These are phyloP conservation scores for Lineus longissimus DNA, from an alignment of 1,140 invertebrate genomes.

Conservation along the genomic window DNA sequence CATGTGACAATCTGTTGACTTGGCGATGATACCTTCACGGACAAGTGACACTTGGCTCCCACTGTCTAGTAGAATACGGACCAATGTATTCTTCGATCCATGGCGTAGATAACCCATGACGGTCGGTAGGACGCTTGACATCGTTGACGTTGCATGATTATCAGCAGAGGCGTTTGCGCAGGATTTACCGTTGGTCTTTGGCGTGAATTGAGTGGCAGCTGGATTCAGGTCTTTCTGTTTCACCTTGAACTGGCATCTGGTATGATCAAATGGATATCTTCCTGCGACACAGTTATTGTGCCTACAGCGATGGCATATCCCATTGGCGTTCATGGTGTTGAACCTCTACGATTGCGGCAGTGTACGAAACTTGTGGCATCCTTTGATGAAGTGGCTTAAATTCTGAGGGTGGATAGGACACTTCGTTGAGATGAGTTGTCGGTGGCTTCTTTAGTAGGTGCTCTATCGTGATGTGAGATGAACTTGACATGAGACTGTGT, in stretches of 20 bases:
- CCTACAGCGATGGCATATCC: neutral
- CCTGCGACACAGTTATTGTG: slow-evolving; percentile 3
- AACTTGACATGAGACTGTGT: too few species aligned
- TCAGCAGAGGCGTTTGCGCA: too few species aligned
- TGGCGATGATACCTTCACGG: neutral
- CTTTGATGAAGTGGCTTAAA: slow-evolving; percentile 6
- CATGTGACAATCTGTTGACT: neutral
- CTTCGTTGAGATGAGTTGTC: too few species aligned
- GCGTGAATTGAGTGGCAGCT: neutral
- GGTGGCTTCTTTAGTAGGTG: too few species aligned
- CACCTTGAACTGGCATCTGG: neutral
- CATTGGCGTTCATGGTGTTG: neutral
- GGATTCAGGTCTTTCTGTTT: neutral
- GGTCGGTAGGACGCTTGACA: neutral
- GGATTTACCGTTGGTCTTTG: neutral
- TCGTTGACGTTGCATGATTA: too few species aligned
- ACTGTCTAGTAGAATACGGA: neutral
- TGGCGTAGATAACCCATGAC: neutral
- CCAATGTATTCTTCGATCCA: neutral
- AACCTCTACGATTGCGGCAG: neutral
- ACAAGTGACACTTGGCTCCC: slow-evolving; percentile 3
- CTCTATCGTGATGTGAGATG: too few species aligned
- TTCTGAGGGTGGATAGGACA: neutral
- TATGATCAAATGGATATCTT: neutral
- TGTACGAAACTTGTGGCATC: neutral